Base-by-base conservation (phyloP, 1,140 invertebrate genomes). In the Ctenoplectra terminalis region DNA sequence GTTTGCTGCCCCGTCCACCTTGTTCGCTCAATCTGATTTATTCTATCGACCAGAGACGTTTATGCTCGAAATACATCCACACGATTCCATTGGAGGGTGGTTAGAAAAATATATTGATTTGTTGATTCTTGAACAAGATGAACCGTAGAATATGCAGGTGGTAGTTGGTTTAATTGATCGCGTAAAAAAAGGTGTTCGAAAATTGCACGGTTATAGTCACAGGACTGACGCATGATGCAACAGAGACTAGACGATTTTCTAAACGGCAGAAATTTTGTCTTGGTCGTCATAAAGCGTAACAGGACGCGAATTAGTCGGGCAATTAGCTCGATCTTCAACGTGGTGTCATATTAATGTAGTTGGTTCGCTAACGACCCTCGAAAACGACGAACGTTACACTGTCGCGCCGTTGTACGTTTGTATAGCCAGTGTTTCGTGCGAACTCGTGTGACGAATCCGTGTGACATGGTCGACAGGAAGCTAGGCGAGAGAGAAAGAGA, bases 261-360 rank as follows among this genome's bases (percentile, higher is more conserved):
- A 52, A 72, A 63, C n/a, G 67, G 23, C 7, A 2, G 71, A 34
- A 40, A 70, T 60, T 63, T 29, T 54, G 40, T 54, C 73, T 34
- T 8, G 23, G n/a, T 29, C 50, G n/a, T 15, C 15, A 46, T 23
- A 37, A 34, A 17, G 40, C 31, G 61, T 61, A 54, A 54, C 77
- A 52, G 71, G 40, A 52, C 34, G 40, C 61, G 63, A 86, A 88
- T 84, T 90, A 83, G 81, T 76, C 52, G 82, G 69, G 81, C 87
- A 88, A 91, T 91, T 91, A 91, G 89, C 84, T 71, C 29, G 83
- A 77, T 83, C 78, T 88, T 89, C 81, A 90, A 87, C 82, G 77
- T 85, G 77, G 83, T 86, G 89, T 90, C 83, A 84, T 90, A 90
- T 91, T 91, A 88, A 91, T 87, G 84, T 81, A 87, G 76, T 85